Conservation (phyloP, 1,140 invertebrate genomes). For the Hypothenemus hampei region DNA sequence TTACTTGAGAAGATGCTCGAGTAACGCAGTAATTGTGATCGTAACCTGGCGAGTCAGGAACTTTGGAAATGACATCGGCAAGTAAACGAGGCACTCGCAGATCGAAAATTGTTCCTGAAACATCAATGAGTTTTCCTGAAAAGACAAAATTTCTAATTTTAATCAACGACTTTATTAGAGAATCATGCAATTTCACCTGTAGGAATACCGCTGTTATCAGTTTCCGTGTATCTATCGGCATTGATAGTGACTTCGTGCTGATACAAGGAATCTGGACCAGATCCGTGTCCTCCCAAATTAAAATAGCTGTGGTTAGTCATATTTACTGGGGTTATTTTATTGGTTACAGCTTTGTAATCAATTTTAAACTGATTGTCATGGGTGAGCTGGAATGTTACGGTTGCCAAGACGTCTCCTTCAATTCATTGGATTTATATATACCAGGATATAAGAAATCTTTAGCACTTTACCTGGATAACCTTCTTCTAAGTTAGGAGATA, state of each 20-base stretch:
- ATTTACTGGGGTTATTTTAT: constrained; percentile 79
- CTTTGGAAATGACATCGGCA: constrained; percentile 47
- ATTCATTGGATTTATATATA: too few species aligned
- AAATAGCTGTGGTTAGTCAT: constrained; percentile 93
- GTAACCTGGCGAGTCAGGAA: constrained; percentile 54
- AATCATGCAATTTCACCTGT: constrained; percentile 56
- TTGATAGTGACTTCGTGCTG: constrained; percentile 71
- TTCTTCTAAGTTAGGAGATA: constrained; percentile 68
- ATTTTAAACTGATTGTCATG: constrained; percentile 68
- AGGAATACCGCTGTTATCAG: constrained; percentile 68
- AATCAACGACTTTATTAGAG: neutral
- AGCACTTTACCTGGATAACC: constrained; percentile 50
- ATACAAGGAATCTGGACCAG: constrained; percentile 53
- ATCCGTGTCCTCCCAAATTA: constrained; percentile 81
- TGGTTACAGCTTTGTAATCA: constrained; percentile 66
- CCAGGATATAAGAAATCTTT: neutral
- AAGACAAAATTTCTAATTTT: constrained; percentile 7
- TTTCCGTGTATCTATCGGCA: constrained; percentile 71
- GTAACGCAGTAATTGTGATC: constrained; percentile 66
- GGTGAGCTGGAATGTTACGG: constrained; percentile 66
- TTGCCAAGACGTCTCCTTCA: constrained; percentile 60
- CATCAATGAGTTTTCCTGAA: constrained; percentile 35
- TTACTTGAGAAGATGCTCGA: constrained; percentile 24
- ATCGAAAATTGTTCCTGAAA: constrained; percentile 51
- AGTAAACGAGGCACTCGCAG: constrained; percentile 56